Conservation (phyloP, 1,140 invertebrate species). For the Saccostrea echinata region DNA sequence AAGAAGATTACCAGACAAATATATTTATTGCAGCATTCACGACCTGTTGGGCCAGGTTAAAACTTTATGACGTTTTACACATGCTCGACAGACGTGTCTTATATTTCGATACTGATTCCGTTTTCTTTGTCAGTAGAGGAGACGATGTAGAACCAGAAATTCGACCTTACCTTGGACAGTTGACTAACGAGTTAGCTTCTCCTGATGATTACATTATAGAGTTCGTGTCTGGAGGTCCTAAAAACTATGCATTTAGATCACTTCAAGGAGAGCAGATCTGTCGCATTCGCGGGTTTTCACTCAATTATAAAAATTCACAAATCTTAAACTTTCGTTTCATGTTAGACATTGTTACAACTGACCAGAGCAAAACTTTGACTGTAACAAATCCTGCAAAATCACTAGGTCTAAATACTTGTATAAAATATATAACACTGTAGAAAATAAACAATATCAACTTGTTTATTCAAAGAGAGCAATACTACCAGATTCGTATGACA, state of each 20-base stretch:
- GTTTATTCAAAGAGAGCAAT: constrained; percentile 37
- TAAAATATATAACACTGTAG: constrained; percentile 42
- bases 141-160: neutral
- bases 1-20: constrained; percentile 63
- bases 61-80: constrained; percentile 76
- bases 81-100: constrained; percentile 69
- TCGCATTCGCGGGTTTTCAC: constrained; percentile 50
- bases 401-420: neutral
- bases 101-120: constrained; percentile 79
- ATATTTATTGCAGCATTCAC: constrained; percentile 76
- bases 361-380: neutral
- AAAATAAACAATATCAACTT: constrained; percentile 38
- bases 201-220: constrained; percentile 11
- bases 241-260: constrained; percentile 58
- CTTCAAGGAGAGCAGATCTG: constrained; percentile 20
- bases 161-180: constrained; percentile 3
- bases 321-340: constrained; percentile 38
- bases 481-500: neutral
- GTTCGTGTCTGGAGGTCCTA: constrained; percentile 35
- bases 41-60: constrained; percentile 77
- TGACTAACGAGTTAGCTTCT: constrained; percentile 8
- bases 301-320: constrained; percentile 48
- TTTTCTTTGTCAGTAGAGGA: constrained; percentile 46
- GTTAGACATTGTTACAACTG: constrained; percentile 31
- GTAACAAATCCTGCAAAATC: constrained; percentile 25